Conservation (phyloP, 1,140 invertebrate species). For the Drosophila pseudoobscura region DNA sequence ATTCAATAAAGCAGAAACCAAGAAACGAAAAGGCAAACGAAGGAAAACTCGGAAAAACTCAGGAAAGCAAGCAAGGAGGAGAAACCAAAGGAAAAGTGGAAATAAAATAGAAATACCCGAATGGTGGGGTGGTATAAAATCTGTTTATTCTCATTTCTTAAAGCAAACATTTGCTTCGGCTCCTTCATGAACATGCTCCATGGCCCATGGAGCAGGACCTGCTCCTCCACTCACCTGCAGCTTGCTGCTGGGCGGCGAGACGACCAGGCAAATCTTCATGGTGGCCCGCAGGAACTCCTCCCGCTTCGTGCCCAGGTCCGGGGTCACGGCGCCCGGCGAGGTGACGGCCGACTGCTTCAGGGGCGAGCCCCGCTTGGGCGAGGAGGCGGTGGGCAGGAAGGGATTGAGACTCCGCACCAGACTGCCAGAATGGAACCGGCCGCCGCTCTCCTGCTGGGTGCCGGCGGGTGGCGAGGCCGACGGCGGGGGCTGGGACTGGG, state of each 20-base stretch:
- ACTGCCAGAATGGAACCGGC: slow-evolving; percentile 47
- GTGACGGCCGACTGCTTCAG: slow-evolving; percentile 55
- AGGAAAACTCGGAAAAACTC: no score
- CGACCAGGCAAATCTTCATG: slow-evolving; percentile 83
- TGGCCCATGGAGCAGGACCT: slow-evolving; percentile 31
- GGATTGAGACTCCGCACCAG: slow-evolving; percentile 60
- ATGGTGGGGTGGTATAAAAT: slow-evolving; percentile 22
- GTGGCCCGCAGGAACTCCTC: slow-evolving; percentile 84
- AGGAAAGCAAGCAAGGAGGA: slow-evolving; percentile 16
- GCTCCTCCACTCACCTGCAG: slow-evolving; percentile 72
- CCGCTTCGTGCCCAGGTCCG: slow-evolving; percentile 82
- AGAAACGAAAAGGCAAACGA: no score
- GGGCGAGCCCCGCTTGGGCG: slow-evolving; percentile 56
- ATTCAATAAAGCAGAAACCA: no score
- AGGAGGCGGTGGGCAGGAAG: slow-evolving; percentile 47
- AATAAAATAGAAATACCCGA: slow-evolving; percentile 44
- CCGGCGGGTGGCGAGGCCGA: slow-evolving; percentile 18
- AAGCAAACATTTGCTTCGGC: slow-evolving; percentile 53
- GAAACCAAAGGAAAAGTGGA: slow-evolving; percentile 7
- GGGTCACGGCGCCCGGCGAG: slow-evolving; percentile 57
- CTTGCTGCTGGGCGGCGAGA: slow-evolving; percentile 81
- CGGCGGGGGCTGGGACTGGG: slow-evolving; percentile 17
- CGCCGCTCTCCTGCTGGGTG: slow-evolving; percentile 21
- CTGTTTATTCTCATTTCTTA: slow-evolving; percentile 57
- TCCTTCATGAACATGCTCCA: slow-evolving; percentile 17